Percentiles rank a stretch among this genome's conserved stretches.
Conservation (phyloP, 2,113 vertebrate genomes). For the Urocynchramus pylzowi region DNA sequence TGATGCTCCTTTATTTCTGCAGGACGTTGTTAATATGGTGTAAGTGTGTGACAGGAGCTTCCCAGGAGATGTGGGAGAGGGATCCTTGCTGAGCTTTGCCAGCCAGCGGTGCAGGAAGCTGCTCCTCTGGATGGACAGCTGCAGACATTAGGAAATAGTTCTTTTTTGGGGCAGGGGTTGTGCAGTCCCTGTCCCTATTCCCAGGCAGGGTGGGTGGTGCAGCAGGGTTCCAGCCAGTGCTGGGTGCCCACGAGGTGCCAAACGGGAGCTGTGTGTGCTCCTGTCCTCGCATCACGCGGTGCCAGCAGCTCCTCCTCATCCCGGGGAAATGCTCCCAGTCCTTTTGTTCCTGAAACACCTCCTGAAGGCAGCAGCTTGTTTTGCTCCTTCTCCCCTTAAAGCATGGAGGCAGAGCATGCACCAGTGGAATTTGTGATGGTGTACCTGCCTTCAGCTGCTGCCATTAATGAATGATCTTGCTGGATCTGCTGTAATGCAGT, state of each 20-base stretch:
- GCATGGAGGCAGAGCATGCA: neutral
- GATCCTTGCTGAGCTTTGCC: neutral
- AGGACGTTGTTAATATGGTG: accelerated
- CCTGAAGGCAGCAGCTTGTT: neutral
- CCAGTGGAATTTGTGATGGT: neutral
- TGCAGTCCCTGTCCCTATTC: neutral
- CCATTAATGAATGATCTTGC: constrained; percentile 9
- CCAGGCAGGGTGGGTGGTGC: neutral
- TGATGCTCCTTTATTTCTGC: neutral
- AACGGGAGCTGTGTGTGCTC: accelerated
- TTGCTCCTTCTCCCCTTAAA: neutral
- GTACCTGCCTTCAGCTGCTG: neutral
- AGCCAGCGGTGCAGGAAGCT: accelerated
- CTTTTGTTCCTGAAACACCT: neutral
- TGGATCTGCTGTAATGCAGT: neutral
- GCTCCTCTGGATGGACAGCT: neutral
- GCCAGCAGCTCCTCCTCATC: neutral
- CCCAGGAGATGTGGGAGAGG: neutral
- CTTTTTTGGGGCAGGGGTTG: neutral
- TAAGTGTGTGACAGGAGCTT: neutral
- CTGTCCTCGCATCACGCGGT: accelerated
- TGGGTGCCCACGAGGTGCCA: accelerated
- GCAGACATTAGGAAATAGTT: neutral
- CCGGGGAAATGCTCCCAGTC: neutral
- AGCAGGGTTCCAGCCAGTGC: neutral